phyloP scores from a whole-genome alignment of 1,140 invertebrate species.

The Tetramorium alpestre region DNA sequence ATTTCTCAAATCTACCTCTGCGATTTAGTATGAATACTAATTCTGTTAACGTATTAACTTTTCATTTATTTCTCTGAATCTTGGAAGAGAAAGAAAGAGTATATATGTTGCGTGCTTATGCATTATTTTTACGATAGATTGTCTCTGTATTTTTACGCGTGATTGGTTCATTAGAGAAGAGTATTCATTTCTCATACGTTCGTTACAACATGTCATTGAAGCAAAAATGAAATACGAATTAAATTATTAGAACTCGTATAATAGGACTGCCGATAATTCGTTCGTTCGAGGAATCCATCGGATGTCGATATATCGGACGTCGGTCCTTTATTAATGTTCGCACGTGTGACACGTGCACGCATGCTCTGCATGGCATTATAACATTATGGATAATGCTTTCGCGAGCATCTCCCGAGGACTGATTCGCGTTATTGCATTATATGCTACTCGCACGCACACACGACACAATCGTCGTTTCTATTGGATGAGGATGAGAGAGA shows the following conservation, averaged over 20 bases:
- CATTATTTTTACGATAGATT: not conserved
- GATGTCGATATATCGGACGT: slow-evolving; percentile 55
- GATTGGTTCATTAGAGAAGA: slow-evolving; percentile 6
- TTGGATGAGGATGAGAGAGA: not conserved
- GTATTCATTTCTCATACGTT: not conserved
- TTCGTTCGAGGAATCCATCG: slow-evolving; percentile 51
- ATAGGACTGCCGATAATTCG: slow-evolving; percentile 55
- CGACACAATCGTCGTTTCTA: slow-evolving; percentile 44
- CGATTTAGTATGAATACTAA: not conserved
- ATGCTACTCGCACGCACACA: slow-evolving; percentile 48
- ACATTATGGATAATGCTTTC: slow-evolving; percentile 71
- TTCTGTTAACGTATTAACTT: not conserved
- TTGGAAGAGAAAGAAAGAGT: not conserved
- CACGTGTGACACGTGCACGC: slow-evolving; percentile 38
- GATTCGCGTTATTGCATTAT: slow-evolving; percentile 69
- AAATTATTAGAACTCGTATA: slow-evolving; percentile 58
- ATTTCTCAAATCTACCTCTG: not conserved
- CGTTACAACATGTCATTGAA: not conserved
- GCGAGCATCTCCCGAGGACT: slow-evolving; percentile 64
- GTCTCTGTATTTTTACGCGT: not conserved
- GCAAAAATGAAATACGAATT: slow-evolving; percentile 54
- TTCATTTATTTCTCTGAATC: not conserved
- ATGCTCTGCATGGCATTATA: slow-evolving; percentile 52
- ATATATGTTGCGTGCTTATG: not conserved
- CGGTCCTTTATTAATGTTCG: slow-evolving; percentile 57